phyloP scores from a whole-genome alignment of 2,888 invertebrate species.

The Biston stratarius region DNA sequence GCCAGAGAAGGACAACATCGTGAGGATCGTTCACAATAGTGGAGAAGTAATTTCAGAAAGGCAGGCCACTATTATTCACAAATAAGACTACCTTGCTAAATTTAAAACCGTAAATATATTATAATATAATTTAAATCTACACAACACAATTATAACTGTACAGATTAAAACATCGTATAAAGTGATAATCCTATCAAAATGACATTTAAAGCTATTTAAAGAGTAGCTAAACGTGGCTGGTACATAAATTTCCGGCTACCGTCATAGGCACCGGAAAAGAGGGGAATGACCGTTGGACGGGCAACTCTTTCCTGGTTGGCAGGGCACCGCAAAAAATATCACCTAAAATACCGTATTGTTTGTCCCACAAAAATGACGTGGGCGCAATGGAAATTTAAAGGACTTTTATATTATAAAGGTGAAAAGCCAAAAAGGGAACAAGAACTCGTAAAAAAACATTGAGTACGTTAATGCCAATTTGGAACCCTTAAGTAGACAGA shows the following conservation, averaged over 20 bases:
- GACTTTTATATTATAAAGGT: background rate
- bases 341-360: conserved; percentile 48
- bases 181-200: conserved; percentile 10
- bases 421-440: background rate
- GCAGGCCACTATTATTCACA: too few species aligned
- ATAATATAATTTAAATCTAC: background rate
- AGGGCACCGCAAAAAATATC: conserved; percentile 59
- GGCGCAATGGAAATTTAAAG: conserved; percentile 11
- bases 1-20: too few species aligned
- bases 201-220: conserved; percentile 35
- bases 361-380: conserved; percentile 11
- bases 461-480: too few species aligned
- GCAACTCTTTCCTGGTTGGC: conserved; percentile 51
- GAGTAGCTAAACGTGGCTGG: conserved; percentile 49
- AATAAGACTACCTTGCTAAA: conserved; percentile 27
- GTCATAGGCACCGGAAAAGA: conserved; percentile 63
- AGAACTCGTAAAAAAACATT: too few species aligned
- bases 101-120: conserved; percentile 5
- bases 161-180: background rate
- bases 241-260: conserved; percentile 63
- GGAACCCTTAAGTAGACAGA: too few species aligned
- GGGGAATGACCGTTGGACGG: conserved; percentile 66
- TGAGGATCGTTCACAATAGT: too few species aligned
- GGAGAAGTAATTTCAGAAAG: too few species aligned
- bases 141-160: background rate